These are phyloP conservation scores for Hecatera dysodea DNA, from an alignment of 2,888 invertebrate species.

Conservation along the genomic window DNA sequence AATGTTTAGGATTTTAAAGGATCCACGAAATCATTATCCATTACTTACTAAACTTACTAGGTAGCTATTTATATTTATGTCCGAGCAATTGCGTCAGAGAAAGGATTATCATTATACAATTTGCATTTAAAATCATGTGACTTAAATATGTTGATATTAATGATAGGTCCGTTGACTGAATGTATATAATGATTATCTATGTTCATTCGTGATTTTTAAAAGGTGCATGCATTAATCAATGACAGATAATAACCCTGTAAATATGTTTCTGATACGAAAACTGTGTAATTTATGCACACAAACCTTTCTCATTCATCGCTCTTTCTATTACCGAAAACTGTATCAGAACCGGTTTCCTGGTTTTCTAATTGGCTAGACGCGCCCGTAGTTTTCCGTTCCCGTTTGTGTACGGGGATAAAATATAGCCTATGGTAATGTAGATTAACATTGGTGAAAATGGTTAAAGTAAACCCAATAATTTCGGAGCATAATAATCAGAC, in stretches of 20 bases:
- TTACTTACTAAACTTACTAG: not conserved
- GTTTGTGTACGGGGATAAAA: too few relatives aligned
- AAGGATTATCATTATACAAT: not conserved
- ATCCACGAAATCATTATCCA: not conserved
- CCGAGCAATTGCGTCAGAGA: not conserved
- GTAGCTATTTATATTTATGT: not conserved
- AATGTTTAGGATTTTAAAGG: too few relatives aligned
- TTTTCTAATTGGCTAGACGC: too few relatives aligned
- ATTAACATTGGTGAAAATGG: too few relatives aligned
- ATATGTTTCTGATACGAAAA: not conserved
- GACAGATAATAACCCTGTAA: not conserved
- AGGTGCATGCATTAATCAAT: not conserved
- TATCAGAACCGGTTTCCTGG: too few relatives aligned
- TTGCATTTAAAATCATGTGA: conserved; percentile 11
- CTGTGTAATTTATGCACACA: too few relatives aligned
- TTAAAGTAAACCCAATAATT: too few relatives aligned
- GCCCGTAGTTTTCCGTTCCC: too few relatives aligned
- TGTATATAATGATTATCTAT: not conserved
- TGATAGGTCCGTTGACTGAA: not conserved
- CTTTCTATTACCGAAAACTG: too few relatives aligned
- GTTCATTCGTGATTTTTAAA: not conserved
- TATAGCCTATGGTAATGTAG: too few relatives aligned
- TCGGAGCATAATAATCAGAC: too few relatives aligned
- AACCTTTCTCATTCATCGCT: too few relatives aligned
- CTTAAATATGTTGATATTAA: not conserved